These are phyloP conservation scores for Dilophus febrilis DNA, from an alignment of 2,888 invertebrate species.

Conservation along the genomic window DNA sequence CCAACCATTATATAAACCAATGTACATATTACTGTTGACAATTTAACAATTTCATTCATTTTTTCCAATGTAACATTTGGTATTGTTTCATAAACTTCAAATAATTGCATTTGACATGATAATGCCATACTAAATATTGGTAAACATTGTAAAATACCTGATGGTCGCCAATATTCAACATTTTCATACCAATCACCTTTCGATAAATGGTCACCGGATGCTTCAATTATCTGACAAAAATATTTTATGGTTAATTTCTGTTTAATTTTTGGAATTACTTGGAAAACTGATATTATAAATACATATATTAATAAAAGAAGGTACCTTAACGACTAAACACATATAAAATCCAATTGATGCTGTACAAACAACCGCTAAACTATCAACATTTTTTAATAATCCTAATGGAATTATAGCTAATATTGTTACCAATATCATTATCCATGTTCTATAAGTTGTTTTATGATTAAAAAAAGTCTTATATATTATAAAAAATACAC, in stretches of 20 bases:
- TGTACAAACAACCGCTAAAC: constrained; percentile 69
- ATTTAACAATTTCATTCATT: constrained; percentile 73
- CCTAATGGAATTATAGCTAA: constrained; percentile 82
- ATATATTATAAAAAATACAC: not conserved
- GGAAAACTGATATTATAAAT: constrained; percentile 5
- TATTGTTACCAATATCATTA: constrained; percentile 52
- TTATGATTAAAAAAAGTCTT: constrained; percentile 5
- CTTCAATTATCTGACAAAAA: constrained; percentile 47
- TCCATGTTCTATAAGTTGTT: constrained; percentile 37
- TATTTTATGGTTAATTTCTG: not conserved
- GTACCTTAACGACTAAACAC: constrained; percentile 63
- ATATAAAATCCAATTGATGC: constrained; percentile 85
- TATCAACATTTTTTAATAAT: constrained; percentile 74
- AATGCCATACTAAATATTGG: constrained; percentile 95
- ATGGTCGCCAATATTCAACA: constrained; percentile 64
- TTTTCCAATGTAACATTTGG: constrained; percentile 75
- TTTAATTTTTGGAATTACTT: constrained; percentile 3
- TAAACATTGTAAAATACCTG: constrained; percentile 75
- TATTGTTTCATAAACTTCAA: constrained; percentile 82
- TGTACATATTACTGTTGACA: constrained; percentile 84
- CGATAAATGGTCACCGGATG: constrained; percentile 58
- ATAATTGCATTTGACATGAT: constrained; percentile 92
- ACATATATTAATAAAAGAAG: not conserved
- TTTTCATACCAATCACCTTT: constrained; percentile 54
- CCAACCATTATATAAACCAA: constrained; percentile 81